These are phyloP conservation scores for Linyphia triangularis DNA, from an alignment of 2,888 invertebrate genomes.

Conservation along the genomic window DNA sequence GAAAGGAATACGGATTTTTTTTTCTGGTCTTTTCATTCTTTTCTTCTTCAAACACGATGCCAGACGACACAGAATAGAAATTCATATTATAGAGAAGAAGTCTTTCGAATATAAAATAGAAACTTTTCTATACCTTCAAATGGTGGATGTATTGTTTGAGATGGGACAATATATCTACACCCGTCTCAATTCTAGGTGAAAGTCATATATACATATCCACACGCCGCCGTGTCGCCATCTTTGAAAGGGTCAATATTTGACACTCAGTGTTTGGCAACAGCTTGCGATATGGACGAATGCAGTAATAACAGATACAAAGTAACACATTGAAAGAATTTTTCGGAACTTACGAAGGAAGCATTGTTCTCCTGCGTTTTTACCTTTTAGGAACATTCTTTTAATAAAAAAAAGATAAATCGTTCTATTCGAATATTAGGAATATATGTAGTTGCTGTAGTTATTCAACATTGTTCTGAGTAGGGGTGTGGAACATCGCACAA, in stretches of 20 bases:
- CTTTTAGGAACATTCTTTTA: no score
- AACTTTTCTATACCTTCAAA: background rate
- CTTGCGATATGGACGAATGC: slow-evolving; percentile 29
- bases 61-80: background rate
- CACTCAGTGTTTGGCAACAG: slow-evolving; percentile 50
- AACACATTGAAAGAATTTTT: background rate
- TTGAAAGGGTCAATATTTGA: slow-evolving; percentile 65
- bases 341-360: no score
- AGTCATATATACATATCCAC: background rate
- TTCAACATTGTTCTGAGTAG: no score
- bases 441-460: no score
- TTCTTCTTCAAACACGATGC: background rate
- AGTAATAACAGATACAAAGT: slow-evolving; percentile 57
- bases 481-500: no score
- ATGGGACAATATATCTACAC: background rate
- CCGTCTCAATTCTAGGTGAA: background rate
- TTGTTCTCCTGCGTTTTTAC: no score
- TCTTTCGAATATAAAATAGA: background rate
- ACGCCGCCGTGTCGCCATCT: slow-evolving; percentile 23
- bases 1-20: background rate
- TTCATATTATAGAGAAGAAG: background rate
- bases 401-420: no score
- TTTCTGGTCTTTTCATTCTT: background rate
- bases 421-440: no score
- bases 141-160: background rate